Evolutionary conservation across 2,113 vertebrate species (phyloP), one percentile per base, ranked within the genome.

Genomic region (Halcyon senegalensis): DNA sequence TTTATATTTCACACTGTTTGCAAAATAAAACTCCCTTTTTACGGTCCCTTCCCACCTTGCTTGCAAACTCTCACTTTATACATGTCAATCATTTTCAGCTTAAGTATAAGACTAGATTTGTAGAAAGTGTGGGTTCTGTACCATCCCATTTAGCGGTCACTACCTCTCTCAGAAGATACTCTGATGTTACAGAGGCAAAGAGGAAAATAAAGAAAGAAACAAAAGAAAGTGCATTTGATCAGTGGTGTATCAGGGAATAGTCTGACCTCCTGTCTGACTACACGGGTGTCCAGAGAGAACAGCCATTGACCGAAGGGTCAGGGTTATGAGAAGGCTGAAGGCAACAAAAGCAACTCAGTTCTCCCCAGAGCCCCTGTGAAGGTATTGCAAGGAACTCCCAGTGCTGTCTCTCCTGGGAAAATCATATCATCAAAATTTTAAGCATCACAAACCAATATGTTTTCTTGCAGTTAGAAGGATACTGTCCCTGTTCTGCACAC

Each of bases 371-470:
- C 2, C 20, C 41, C 23, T 9, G 31, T n/a, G 12, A 82, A n/a
- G 31, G 20, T 94, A 94, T 23, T 72, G 9, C 1, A 13, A 91
- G 25, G 56, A 82, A 39, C 62, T 68, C 37, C 19, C 48, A 60
- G 56, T 13, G 28, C 25, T 25, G 9, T 5, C 37, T 87, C 53
- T 68, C 39, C n/a, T 0, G 7, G 30, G 39, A 92, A 93, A 75
- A 70, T 30, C 12, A 3, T 7, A 27, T 33, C 16, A 50, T 24
- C 79, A 78, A 55, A 64, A 48, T 0, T 24, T 8, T 23, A 67
- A 63, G 8, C 37, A 60, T 4, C 1, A 2, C 5, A 16, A 67
- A 53, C 19, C 4, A 4, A 0, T 9, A 67, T 11, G 14, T 44
- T 80, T 89, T 84, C 43, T 28, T 68, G 24, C 56, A 68, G 39